A percentile compares a stretch with the other conserved stretches of the same genome.
Evolutionary conservation across 2,113 vertebrate genomes (phyloP).

Genomic region (Himantopus leucocephalus): DNA sequence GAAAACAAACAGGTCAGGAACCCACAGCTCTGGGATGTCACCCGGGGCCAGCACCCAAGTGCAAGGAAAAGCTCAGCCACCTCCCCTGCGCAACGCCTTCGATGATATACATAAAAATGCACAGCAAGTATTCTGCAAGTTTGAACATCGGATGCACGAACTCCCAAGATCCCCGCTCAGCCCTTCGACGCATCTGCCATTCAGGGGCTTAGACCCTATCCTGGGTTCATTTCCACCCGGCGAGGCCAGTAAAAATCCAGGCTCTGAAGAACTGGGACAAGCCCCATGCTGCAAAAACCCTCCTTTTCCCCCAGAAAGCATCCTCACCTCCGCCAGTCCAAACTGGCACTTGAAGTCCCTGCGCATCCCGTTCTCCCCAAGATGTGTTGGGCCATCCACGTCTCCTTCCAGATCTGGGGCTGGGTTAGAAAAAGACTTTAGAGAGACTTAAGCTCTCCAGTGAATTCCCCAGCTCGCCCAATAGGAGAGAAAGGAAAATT

Average conservation of each 20-base stretch:
- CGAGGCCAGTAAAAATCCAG: neutral
- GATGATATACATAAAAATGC: neutral
- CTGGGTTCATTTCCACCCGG: rapidly evolving
- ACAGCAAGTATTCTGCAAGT: neutral
- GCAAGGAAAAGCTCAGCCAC: neutral
- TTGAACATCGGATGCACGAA: neutral
- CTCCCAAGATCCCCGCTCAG: neutral
- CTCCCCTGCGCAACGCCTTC: neutral
- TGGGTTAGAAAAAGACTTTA: neutral
- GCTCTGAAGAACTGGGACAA: neutral
- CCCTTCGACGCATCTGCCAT: neutral
- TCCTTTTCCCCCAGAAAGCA: neutral
- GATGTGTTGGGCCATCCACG: rapidly evolving
- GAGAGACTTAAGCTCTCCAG: neutral
- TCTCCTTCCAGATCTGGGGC: neutral
- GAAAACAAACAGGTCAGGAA: neutral
- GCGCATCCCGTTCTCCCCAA: neutral
- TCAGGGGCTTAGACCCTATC: neutral
- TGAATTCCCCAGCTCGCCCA: neutral
- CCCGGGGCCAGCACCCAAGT: neutral
- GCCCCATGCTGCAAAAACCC: neutral
- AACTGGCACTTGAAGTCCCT: neutral
- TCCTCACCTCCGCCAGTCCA: neutral
- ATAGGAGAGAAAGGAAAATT: neutral
- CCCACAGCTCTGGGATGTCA: neutral